Base-by-base conservation (phyloP, 2,888 invertebrate genomes). In the Norana najaformis region DNA sequence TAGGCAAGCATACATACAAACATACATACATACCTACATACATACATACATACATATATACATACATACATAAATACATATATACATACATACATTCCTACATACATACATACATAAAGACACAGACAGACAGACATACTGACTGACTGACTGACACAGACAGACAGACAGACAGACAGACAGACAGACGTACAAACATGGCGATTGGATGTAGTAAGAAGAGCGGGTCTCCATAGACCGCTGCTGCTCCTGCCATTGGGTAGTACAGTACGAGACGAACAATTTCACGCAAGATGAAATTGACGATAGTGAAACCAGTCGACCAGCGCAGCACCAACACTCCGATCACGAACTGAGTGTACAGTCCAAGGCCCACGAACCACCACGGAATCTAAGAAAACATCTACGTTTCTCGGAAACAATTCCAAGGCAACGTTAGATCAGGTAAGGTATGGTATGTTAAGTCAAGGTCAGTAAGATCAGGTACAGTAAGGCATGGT, bases 171-270 rank as follows among this genome's bases (percentile, higher is more conserved):
- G 53, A 53, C 23, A 30, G 30, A 5, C 2, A 30, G 53, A 1
- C 20, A 53, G 53, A 30, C 13, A 36, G 34, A 83, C 83, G 34
- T 83, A 83, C 83, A 83, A 91, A 88, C 83, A 91, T 91, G 13
- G 88, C 90, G 20, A 91, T 90, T 20, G 91, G 90, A 41, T 91
- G 91, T 11, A 91, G 88, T 35, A 91, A 83, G 37, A 91, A 89
- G 47, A 41, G 83, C 35, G 91, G 91, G 38, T 91, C 90, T 34
- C 91, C 91, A 89, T 91, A 91, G 36, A 83, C 91, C 16, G 35
- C 36, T 13, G 91, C 88, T 41, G 91, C 91, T n/a, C 91, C 91
- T 30, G 36, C 89, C 82, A 91, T 36, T 35, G 91, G 91, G 53
- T 91, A 91, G 85, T 69, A 88, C 6, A 91, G 38, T 35, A 14